These are phyloP conservation scores for Drosophila quadrilineata DNA, from an alignment of 1,140 invertebrate genomes.

Conservation along the genomic window DNA sequence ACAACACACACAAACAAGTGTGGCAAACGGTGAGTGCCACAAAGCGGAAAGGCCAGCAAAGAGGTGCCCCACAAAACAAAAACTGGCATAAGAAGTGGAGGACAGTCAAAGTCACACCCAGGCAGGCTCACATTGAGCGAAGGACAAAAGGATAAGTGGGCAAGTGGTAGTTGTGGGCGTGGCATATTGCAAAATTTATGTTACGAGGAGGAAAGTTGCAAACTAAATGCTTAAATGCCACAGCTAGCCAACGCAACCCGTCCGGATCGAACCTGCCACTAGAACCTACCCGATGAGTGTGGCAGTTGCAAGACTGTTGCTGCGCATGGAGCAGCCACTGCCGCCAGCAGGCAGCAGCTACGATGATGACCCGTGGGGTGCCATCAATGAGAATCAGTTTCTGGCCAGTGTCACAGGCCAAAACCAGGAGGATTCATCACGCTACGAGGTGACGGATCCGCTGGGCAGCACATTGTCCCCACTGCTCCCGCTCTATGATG, in stretches of 20 bases:
- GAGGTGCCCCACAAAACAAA: neutral
- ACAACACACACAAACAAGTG: neutral
- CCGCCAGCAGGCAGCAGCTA: slow-evolving; percentile 37
- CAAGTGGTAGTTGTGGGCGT: slow-evolving; percentile 10
- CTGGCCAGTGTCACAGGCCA: slow-evolving; percentile 53
- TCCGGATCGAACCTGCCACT: neutral
- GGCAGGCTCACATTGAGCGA: neutral
- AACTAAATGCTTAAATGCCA: slow-evolving; percentile 40
- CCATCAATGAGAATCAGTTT: slow-evolving; percentile 55
- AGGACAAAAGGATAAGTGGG: neutral
- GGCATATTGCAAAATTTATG: slow-evolving; percentile 49
- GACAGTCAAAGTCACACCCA: slow-evolving; percentile 6
- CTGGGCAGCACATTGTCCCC: slow-evolving; percentile 32
- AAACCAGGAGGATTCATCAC: slow-evolving; percentile 30
- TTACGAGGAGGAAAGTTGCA: slow-evolving; percentile 42
- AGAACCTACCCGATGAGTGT: slow-evolving; percentile 39
- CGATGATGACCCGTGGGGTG: slow-evolving; percentile 45
- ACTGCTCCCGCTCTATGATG: slow-evolving; percentile 9
- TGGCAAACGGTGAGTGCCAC: neutral
- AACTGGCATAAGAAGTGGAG: neutral
- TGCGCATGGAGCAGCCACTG: slow-evolving; percentile 36
- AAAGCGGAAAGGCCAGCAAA: slow-evolving; percentile 19
- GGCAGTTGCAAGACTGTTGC: slow-evolving; percentile 29
- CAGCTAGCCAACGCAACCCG: neutral
- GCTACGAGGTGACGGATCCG: slow-evolving; percentile 38